Conservation (phyloP, 2,797 vertebrate genomes). For the Sebastes iracundus region DNA sequence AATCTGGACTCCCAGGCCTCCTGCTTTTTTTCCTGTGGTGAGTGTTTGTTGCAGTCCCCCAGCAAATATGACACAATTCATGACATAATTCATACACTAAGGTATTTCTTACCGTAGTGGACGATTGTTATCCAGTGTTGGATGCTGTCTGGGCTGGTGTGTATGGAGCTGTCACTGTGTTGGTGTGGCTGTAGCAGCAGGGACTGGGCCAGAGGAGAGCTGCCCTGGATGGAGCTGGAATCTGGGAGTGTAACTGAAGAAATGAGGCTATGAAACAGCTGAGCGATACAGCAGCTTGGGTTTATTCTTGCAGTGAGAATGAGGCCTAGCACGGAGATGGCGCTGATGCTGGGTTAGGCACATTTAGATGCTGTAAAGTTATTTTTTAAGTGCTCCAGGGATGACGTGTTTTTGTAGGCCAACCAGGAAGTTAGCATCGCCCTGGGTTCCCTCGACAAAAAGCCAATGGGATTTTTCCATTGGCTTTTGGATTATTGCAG, state of each 20-base stretch:
- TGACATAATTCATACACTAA: constrained; percentile 10
- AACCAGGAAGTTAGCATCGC: too few species aligned
- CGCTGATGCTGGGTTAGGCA: not conserved
- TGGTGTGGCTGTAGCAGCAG: constrained; percentile 16
- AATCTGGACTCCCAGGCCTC: constrained; percentile 50
- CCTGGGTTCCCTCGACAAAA: too few species aligned
- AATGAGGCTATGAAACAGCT: constrained; percentile 29
- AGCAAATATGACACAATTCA: constrained; percentile 27
- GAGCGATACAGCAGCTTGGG: constrained; percentile 4
- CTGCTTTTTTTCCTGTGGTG: not conserved
- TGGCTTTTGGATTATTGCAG: too few species aligned
- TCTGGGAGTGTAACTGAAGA: constrained; percentile 16
- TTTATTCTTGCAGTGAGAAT: constrained; percentile 17
- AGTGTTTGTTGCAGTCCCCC: not conserved
- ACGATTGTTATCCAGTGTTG: constrained; percentile 13
- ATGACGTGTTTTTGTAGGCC: too few species aligned
- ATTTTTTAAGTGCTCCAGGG: not conserved
- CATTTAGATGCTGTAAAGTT: not conserved
- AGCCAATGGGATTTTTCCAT: too few species aligned
- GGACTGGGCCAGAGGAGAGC: constrained; percentile 2
- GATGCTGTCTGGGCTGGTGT: constrained; percentile 3
- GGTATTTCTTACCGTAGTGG: constrained; percentile 14
- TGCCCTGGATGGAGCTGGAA: constrained; percentile 16
- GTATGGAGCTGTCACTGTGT: constrained; percentile 19
- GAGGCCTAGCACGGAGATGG: not conserved